phyloP scores from a whole-genome alignment of 2,888 invertebrate genomes.

The Mesopsocus fuscifrons region DNA sequence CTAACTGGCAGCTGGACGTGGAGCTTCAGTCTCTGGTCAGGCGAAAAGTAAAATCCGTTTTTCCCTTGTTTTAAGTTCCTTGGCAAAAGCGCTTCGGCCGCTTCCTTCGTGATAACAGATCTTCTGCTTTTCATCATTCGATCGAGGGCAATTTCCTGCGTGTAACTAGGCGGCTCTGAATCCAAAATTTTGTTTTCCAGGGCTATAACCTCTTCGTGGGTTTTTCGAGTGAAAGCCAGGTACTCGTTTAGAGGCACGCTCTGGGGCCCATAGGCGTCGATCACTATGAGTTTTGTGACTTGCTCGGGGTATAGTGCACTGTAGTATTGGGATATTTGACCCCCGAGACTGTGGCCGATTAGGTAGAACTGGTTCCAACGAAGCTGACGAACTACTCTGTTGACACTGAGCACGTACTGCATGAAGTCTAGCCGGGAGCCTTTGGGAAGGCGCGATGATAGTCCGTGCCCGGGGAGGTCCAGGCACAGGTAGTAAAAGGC shows the following conservation, averaged over 20 bases:
- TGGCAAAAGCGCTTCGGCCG: slow-evolving; percentile 29
- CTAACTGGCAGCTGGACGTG: slow-evolving; percentile 24
- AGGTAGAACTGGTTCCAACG: slow-evolving; percentile 22
- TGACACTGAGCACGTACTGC: slow-evolving; percentile 19
- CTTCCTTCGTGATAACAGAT: slow-evolving; percentile 24
- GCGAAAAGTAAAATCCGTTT: slow-evolving; percentile 32
- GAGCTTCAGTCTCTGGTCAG: slow-evolving; percentile 32
- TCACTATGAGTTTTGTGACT: slow-evolving; percentile 20
- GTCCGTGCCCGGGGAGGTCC: slow-evolving; percentile 27
- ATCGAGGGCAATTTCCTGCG: slow-evolving; percentile 17
- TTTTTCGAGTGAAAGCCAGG: slow-evolving; percentile 20
- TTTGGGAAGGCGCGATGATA: slow-evolving; percentile 23
- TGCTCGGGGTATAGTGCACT: slow-evolving; percentile 19
- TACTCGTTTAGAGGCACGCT: slow-evolving; percentile 13
- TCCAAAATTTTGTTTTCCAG: slow-evolving; percentile 19
- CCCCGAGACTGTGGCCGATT: slow-evolving; percentile 27
- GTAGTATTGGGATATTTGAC: slow-evolving; percentile 20
- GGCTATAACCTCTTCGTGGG: slow-evolving; percentile 24
- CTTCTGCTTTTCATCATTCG: slow-evolving; percentile 27
- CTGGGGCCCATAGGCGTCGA: slow-evolving; percentile 18
- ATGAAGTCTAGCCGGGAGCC: slow-evolving; percentile 23
- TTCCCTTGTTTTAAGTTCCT: slow-evolving; percentile 27
- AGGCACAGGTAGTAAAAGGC: slow-evolving; percentile 23
- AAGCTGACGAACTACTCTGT: slow-evolving; percentile 22
- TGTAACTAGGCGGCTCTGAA: slow-evolving; percentile 12